phyloP scores from a whole-genome alignment of 2,113 vertebrate species.

The Formicarius rufipectus region DNA sequence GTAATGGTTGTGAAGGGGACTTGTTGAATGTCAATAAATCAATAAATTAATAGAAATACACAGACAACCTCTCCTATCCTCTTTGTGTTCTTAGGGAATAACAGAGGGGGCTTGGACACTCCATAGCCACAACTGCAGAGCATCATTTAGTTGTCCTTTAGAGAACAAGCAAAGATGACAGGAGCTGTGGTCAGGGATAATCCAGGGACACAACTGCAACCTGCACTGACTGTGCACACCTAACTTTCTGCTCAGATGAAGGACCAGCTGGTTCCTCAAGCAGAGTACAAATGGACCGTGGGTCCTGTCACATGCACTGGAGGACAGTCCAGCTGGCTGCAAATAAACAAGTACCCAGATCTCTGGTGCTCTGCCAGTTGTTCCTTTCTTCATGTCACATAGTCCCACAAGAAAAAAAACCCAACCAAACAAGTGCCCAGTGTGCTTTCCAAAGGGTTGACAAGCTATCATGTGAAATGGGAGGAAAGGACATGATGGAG shows the following conservation, averaged over 20 bases:
- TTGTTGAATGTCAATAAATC: background rate
- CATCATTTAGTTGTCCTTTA: background rate
- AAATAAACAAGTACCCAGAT: background rate
- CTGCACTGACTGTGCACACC: rapidly evolving
- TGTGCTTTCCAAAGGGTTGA: background rate
- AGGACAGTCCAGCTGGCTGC: background rate
- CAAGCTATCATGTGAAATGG: background rate
- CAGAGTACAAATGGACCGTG: background rate
- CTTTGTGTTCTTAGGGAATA: background rate
- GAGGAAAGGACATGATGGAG: background rate
- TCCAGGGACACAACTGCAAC: background rate
- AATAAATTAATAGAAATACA: too few relatives aligned
- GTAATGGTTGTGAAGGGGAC: background rate
- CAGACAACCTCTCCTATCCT: background rate
- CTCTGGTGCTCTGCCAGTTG: background rate
- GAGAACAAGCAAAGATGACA: background rate
- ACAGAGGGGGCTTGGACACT: background rate
- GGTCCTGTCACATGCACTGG: background rate
- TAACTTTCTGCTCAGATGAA: background rate
- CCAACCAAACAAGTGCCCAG: background rate
- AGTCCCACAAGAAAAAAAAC: background rate
- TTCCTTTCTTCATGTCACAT: background rate
- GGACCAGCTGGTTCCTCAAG: background rate
- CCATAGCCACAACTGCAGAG: background rate
- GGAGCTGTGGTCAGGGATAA: background rate